Evolutionary conservation across 2,797 vertebrate genomes (phyloP).

Genomic region (Jordanella pulchra): DNA sequence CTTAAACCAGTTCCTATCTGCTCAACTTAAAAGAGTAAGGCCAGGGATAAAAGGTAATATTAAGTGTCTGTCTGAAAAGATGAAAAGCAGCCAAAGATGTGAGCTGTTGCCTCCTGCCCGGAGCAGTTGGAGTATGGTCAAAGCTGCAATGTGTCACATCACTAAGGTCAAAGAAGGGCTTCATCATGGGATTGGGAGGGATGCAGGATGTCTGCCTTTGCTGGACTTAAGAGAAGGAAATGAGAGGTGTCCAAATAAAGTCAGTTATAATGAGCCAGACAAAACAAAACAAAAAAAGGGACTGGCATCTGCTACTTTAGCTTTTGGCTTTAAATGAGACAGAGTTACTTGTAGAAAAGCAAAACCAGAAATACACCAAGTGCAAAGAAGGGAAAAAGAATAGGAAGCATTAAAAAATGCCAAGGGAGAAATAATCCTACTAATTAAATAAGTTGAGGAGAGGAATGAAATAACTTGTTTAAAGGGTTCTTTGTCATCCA

Average conservation of each 20-base stretch:
- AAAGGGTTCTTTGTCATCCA: slow-evolving; percentile 28
- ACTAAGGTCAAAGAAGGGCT: slow-evolving; percentile 64
- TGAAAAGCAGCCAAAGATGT: slow-evolving; percentile 62
- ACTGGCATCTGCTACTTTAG: slow-evolving; percentile 29
- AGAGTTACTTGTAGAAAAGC: slow-evolving; percentile 18
- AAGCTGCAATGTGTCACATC: slow-evolving; percentile 28
- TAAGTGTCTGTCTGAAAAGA: slow-evolving; percentile 73
- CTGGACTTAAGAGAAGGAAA: slow-evolving; percentile 74
- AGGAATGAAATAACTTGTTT: slow-evolving; percentile 47
- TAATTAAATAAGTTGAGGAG: slow-evolving; percentile 54
- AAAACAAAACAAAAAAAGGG: slow-evolving; percentile 39
- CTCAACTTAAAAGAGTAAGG: slow-evolving; percentile 67
- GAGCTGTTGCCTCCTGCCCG: slow-evolving; percentile 38
- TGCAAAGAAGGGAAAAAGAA: slow-evolving; percentile 12
- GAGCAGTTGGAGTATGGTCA: slow-evolving; percentile 27
- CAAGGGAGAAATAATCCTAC: slow-evolving; percentile 12
- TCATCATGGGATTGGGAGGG: slow-evolving; percentile 70
- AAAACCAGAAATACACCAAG: slow-evolving; percentile 17
- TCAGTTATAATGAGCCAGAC: slow-evolving; percentile 75
- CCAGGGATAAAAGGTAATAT: slow-evolving; percentile 74
- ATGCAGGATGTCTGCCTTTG: slow-evolving; percentile 71
- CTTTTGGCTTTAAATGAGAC: slow-evolving; percentile 46
- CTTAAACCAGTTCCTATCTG: slow-evolving; percentile 74
- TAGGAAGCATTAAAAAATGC: slow-evolving; percentile 14
- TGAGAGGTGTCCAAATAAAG: slow-evolving; percentile 82